phyloP scores from a whole-genome alignment of 2,888 invertebrate genomes.

The Conus canariensis region DNA sequence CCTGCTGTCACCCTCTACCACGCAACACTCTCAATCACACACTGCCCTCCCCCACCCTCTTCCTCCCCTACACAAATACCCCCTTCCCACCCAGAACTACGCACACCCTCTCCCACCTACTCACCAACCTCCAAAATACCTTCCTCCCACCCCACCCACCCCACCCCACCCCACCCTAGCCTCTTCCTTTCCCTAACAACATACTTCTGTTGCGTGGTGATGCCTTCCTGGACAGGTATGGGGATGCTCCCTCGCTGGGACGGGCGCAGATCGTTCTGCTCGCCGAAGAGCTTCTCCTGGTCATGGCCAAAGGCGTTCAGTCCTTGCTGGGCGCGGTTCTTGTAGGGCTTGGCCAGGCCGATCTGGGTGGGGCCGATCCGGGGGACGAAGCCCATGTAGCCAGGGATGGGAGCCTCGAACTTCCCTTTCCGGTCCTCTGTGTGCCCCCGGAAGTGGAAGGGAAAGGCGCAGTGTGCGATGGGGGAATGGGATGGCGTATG shows the following conservation, averaged over 20 bases:
- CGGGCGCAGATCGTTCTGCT: neutral
- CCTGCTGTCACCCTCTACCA: no score
- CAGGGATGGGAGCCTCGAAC: constrained; percentile 75
- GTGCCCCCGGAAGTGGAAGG: neutral
- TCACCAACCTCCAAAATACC: no score
- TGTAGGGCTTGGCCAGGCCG: constrained; percentile 76
- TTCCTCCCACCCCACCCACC: no score
- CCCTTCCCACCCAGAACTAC: no score
- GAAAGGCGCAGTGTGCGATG: neutral
- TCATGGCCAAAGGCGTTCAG: constrained; percentile 73
- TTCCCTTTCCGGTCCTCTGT: constrained; percentile 4
- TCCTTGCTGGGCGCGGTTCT: constrained; percentile 72
- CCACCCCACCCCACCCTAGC: no score
- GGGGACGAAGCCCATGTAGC: constrained; percentile 78
- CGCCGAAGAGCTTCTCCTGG: constrained; percentile 28
- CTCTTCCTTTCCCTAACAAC: no score
- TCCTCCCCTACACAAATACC: no score
- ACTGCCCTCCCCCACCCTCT: neutral
- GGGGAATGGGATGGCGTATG: neutral
- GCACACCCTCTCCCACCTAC: no score
- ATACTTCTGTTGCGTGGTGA: neutral
- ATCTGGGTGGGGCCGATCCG: constrained; percentile 75
- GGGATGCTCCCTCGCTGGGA: neutral
- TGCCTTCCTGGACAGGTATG: neutral
- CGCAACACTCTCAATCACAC: neutral